Conservation (phyloP, 2,113 vertebrate genomes). For the Corythaixoides concolor region DNA sequence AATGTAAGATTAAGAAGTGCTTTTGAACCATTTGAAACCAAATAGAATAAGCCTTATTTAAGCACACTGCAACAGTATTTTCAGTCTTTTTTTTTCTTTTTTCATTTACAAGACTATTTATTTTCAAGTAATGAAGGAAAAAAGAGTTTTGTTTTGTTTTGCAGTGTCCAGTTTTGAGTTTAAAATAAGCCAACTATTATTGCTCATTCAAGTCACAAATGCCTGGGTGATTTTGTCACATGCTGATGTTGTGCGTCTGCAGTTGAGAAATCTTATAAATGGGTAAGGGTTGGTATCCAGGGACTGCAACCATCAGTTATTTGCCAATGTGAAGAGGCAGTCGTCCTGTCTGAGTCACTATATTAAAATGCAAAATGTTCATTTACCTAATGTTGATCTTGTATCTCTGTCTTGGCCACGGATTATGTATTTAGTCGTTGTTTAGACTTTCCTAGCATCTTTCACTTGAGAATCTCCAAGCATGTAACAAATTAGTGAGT, state of each 20-base stretch:
- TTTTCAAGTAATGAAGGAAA: neutral
- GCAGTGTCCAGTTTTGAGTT: neutral
- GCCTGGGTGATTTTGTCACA: neutral
- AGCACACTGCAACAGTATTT: neutral
- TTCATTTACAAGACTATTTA: neutral
- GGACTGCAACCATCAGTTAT: neutral
- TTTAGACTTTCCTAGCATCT: neutral
- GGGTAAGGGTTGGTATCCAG: neutral
- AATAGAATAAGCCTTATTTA: neutral
- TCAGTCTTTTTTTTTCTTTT: neutral
- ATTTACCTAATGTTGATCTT: neutral
- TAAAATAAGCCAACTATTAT: neutral
- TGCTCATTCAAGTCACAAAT: neutral
- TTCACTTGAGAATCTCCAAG: neutral
- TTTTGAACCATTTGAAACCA: constrained; percentile 18
- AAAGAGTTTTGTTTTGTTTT: neutral
- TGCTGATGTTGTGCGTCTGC: neutral
- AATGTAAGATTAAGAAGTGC: constrained; percentile 22
- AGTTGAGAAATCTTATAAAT: neutral
- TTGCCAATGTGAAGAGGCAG: neutral
- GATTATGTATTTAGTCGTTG: neutral
- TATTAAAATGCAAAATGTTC: neutral
- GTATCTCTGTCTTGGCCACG: neutral
- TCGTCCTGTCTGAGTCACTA: neutral
- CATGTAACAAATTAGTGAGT: neutral